A percentile compares a stretch with the other conserved stretches of the same genome.
These are phyloP conservation scores for Diadromus collaris DNA, from an alignment of 2,888 invertebrate genomes.

Conservation along the genomic window DNA sequence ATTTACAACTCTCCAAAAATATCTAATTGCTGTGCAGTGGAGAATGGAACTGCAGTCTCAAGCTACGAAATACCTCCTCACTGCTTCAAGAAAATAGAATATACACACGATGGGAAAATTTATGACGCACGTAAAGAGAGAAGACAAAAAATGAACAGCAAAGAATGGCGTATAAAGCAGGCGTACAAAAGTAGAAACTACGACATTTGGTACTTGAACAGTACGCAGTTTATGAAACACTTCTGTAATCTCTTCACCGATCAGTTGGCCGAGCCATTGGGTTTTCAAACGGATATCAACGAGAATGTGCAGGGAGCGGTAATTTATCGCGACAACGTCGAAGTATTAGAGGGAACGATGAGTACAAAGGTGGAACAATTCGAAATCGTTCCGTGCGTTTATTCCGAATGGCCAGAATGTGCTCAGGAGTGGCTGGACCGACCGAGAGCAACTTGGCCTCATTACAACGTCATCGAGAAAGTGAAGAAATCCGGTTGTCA, in stretches of 20 bases:
- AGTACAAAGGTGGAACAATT: constrained; percentile 79
- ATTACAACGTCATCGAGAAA: constrained; percentile 84
- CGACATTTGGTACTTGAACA: constrained; percentile 81
- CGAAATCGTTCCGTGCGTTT: constrained; percentile 87
- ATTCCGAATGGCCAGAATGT: constrained; percentile 87
- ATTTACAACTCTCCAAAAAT: constrained; percentile 75
- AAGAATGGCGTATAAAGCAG: constrained; percentile 70
- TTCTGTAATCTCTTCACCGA: constrained; percentile 85
- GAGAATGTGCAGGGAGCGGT: constrained; percentile 84
- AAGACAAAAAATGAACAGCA: constrained; percentile 67
- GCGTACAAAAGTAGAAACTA: constrained; percentile 71
- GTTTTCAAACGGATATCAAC: constrained; percentile 79
- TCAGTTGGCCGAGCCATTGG: constrained; percentile 83
- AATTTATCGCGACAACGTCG: constrained; percentile 83
- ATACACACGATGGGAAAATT: constrained; percentile 69
- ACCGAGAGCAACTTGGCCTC: constrained; percentile 86
- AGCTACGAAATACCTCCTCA: constrained; percentile 68
- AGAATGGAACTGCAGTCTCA: constrained; percentile 70
- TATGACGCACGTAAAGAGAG: constrained; percentile 70
- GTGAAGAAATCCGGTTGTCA: constrained; percentile 86
- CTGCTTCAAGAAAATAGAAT: constrained; percentile 74
- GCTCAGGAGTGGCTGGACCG: constrained; percentile 87
- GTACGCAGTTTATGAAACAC: constrained; percentile 85
- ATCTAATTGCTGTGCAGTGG: constrained; percentile 77
- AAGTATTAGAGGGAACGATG: constrained; percentile 76